Conservation (phyloP, 2,888 invertebrate species). For the Drosophila austrosaltans region DNA sequence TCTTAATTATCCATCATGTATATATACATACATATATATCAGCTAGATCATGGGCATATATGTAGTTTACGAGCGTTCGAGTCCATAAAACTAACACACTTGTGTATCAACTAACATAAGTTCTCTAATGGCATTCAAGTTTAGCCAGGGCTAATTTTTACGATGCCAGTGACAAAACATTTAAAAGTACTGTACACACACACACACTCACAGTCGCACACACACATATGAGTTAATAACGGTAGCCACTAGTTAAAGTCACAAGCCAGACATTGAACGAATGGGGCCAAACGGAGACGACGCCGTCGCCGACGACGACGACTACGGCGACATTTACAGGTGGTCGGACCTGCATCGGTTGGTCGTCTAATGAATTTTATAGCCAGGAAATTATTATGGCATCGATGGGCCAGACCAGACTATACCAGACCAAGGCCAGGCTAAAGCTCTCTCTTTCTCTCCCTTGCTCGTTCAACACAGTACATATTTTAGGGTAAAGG, state of each 20-base stretch:
- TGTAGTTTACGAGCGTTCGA: background rate
- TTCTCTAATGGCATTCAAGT: background rate
- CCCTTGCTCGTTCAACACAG: background rate
- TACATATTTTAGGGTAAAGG: background rate
- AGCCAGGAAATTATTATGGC: slow-evolving; percentile 79
- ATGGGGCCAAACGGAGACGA: background rate
- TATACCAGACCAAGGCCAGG: slow-evolving; percentile 13
- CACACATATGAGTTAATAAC: background rate
- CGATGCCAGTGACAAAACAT: slow-evolving; percentile 6
- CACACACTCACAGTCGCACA: background rate
- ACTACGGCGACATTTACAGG: slow-evolving; percentile 61
- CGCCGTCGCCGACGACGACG: background rate
- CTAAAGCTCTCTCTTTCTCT: background rate
- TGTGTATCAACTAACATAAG: background rate
- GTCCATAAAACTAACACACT: background rate
- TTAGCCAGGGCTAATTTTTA: slow-evolving; percentile 4
- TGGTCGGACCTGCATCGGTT: slow-evolving; percentile 65
- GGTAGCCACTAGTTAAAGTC: slow-evolving; percentile 17
- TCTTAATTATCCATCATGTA: background rate
- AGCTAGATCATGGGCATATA: background rate
- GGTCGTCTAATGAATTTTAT: slow-evolving; percentile 80
- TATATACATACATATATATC: background rate
- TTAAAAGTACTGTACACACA: slow-evolving; percentile 4
- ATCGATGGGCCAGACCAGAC: slow-evolving; percentile 57
- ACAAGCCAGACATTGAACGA: slow-evolving; percentile 18